A percentile compares a stretch with the other conserved stretches of the same genome.
Evolutionary conservation across 2,797 vertebrate species (phyloP).

Genomic region (Arnoldichthys spilopterus): DNA sequence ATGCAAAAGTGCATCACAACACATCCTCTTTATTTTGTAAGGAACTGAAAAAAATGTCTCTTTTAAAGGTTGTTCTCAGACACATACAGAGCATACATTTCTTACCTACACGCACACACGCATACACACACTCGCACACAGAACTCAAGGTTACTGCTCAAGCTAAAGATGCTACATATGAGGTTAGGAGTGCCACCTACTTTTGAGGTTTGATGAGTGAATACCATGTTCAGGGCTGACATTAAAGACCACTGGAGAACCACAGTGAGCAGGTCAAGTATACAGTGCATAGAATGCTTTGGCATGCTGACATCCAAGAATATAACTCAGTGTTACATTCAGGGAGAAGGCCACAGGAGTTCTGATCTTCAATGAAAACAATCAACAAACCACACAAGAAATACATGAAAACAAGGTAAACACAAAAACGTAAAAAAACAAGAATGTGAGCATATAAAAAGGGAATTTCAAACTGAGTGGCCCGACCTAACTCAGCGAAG

Average conservation of each 20-base stretch:
- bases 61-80: constrained; percentile 76
- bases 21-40: constrained; percentile 66
- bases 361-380: constrained; percentile 73
- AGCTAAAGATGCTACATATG: constrained; percentile 61
- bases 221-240: constrained; percentile 67
- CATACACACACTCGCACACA: constrained; percentile 46
- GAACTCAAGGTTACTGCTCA: constrained; percentile 64
- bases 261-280: constrained; percentile 88
- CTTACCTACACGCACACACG: constrained; percentile 65
- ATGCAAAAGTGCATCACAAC: constrained; percentile 73
- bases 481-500: constrained; percentile 60
- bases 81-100: constrained; percentile 43
- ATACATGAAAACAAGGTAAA: constrained; percentile 60
- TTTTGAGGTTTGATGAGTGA: constrained; percentile 69
- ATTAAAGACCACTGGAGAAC: constrained; percentile 71
- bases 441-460: constrained; percentile 59
- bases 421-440: constrained; percentile 61
- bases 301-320: constrained; percentile 87
- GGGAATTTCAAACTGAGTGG: constrained; percentile 42
- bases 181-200: constrained; percentile 56
- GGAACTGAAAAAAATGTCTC: constrained; percentile 70
- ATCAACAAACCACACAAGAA: constrained; percentile 54
- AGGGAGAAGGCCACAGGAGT: constrained; percentile 86
- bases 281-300: constrained; percentile 89
- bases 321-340: constrained; percentile 86